Evolutionary conservation across 2,113 vertebrate genomes (phyloP), one percentile per base, ranked within the genome.

Genomic region (Oreocharis arfaki): DNA sequence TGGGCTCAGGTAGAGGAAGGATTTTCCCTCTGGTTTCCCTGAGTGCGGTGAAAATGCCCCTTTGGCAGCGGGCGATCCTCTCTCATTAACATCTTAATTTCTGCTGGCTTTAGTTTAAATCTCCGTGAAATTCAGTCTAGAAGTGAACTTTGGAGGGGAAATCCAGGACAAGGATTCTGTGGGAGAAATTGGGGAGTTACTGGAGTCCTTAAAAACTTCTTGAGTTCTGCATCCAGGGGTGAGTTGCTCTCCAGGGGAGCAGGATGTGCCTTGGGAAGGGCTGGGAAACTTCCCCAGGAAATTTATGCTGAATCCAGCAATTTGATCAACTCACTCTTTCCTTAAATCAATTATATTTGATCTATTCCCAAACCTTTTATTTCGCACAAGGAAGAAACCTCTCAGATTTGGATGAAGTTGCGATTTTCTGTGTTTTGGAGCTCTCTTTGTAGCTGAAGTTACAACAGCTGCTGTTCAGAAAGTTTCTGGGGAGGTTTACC

Each of bases 171-270:
- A 63, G 52, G 32, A 10, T 41, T 78, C 28, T 63, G 8, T 7
- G 5, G 68, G 33, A 87, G 39, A 63, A 82, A 18, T 0, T 39
- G 6, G 28, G 0, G n/a, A 24, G 32, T 81, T 33, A 2, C 26
- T 35, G 37, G 6, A 10, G 63, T 12, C 80, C 32, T 49, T 44
- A 71, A 49, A 60, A 60, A 1, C 60, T 19, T 5, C 3, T 13
- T 52, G 53, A 16, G 6, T 27, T 89, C 35, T 27, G 44, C 22
- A 6, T 44, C 11, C 4, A 5, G 37, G 60, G 47, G 27, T 4
- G 50, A 65, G 64, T 10, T 64, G 23, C 7, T 55, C 0, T 3
- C 37, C 14, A 30, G 3, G 17, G 49, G 13, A 46, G 5, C 0
- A 2, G n/a, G 57, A 60, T 0, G 7, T 22, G 28, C 52, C 73